Evolutionary conservation across 23 tunicate genomes (phyloP), one percentile per base, ranked within the genome.

Genomic region (Diplosoma virens): DNA sequence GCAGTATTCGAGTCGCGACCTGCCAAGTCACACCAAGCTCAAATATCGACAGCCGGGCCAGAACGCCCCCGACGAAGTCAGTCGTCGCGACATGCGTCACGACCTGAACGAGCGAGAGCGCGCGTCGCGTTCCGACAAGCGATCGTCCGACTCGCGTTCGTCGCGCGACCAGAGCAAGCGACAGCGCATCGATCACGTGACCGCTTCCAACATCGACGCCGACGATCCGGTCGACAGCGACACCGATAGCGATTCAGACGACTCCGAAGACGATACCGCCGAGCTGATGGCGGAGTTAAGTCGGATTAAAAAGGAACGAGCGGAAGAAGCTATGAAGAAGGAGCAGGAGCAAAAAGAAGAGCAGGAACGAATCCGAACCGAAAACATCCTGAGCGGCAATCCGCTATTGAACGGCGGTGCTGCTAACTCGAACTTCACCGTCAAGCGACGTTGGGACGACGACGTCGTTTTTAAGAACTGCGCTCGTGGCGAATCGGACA

Each of bases 381-480:
- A 93, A 66, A 93, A 93, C 56, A 93, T 93, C 66, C 71, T 93
- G 36, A 93, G 93, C 47, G 97, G 97, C 33, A 90, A 90, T 68
- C 97, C 97, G 1, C 75, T 90, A 32, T 45, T 90, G 50, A 63
- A 67, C 33, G 71, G 81, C 3, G 68, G 68, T 30, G 67, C 52
- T 29, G 41, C 56, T 2, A 80, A 76, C n/a, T 84, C 89, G 0
- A 73, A 79, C 32, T 90, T 90, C 81, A 71, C 90, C 11, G 97
- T 90, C 22, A 90, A 90, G 59, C 67, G 97, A 25, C 73, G 90
- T 27, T 93, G 98, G 98, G 98, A 93, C 63, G 98, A 93, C 70
- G 98, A 93, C 55, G 98, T 93, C 0, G 93, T 93, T 22, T 93
- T 93, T 37, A 93, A 93, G 41, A 93, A 93, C 63, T 93, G 98